Percentiles rank a stretch among this genome's conserved stretches.
phyloP scores from a whole-genome alignment of 2,888 invertebrate genomes.

The Ptychoptera albimana region DNA sequence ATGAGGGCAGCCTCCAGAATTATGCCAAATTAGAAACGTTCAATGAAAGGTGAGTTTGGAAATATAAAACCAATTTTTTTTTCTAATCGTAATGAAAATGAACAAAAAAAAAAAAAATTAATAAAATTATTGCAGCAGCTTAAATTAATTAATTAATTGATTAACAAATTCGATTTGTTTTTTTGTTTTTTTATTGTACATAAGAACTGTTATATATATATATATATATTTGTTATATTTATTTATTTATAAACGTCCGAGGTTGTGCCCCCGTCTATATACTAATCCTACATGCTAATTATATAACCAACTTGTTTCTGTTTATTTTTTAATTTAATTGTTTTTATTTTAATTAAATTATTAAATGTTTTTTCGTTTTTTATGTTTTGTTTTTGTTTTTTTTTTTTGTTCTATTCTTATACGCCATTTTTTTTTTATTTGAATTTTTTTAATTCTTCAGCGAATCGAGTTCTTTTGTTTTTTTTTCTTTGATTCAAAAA shows the following conservation, averaged over 20 bases:
- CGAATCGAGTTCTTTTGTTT: no score
- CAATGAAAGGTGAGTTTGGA: conserved; percentile 77
- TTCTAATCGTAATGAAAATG: no score
- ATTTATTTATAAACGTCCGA: neutral
- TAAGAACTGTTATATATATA: no score
- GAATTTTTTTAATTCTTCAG: no score
- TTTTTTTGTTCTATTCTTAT: no score
- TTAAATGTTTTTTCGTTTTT: neutral
- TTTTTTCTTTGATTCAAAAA: no score
- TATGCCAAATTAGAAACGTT: conserved; percentile 92
- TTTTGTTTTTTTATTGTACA: conserved; percentile 1
- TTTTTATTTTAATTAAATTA: neutral
- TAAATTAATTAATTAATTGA: neutral
- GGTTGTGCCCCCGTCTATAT: conserved; percentile 7
- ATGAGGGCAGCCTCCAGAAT: conserved; percentile 94
- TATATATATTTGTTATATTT: no score
- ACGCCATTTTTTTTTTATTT: neutral
- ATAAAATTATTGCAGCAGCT: neutral
- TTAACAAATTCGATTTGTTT: neutral
- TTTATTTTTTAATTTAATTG: neutral
- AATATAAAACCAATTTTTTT: no score
- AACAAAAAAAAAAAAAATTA: neutral
- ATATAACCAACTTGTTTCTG: neutral
- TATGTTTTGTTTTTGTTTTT: no score
- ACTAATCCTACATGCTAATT: neutral